Evolutionary conservation across 2,797 vertebrate genomes (phyloP).

Genomic region (Lutjanus campechanus): DNA sequence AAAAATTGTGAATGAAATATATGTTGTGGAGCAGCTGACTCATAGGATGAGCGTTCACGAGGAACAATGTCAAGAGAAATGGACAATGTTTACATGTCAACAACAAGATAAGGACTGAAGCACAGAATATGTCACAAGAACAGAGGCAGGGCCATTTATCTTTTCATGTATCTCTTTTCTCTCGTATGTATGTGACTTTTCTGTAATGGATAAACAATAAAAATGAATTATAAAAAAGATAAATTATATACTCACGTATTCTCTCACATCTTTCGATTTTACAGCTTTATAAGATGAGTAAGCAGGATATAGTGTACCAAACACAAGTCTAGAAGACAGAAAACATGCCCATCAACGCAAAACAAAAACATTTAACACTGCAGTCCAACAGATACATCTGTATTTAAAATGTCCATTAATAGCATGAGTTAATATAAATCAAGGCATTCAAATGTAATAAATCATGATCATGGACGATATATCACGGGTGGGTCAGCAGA

Average conservation of each 20-base stretch:
- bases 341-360: slow-evolving; percentile 7
- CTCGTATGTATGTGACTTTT: too few relatives aligned
- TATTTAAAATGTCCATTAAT: neutral
- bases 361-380: neutral
- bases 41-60: too few relatives aligned
- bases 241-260: slow-evolving; percentile 93
- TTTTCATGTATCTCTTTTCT: too few relatives aligned
- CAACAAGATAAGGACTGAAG: too few relatives aligned
- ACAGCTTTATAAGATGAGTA: slow-evolving; percentile 99
- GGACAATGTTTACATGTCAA: too few relatives aligned
- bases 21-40: too few relatives aligned
- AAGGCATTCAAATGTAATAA: neutral
- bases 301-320: slow-evolving; percentile 97
- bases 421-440: neutral
- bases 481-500: neutral
- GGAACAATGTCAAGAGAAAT: too few relatives aligned
- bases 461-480: neutral
- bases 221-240: too few relatives aligned
- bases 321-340: slow-evolving; percentile 91
- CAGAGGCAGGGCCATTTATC: too few relatives aligned
- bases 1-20: too few relatives aligned
- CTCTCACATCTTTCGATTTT: slow-evolving; percentile 99
- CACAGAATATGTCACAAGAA: too few relatives aligned
- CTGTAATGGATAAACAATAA: too few relatives aligned
- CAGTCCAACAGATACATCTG: neutral